Evolutionary conservation across 2,888 invertebrate genomes (phyloP).

Genomic region (Nephrotoma appendiculata): DNA sequence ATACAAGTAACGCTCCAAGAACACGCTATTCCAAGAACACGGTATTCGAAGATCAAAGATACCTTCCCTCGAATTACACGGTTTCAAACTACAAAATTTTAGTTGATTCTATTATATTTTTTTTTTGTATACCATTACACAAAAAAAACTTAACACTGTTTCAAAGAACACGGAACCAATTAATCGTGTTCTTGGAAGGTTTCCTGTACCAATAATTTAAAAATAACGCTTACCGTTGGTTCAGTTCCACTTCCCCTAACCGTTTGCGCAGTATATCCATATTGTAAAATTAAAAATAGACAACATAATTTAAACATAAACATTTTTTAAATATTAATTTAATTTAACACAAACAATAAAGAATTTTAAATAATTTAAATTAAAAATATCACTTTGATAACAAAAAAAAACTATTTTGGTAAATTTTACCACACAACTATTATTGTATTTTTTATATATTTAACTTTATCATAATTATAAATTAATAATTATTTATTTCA

Average conservation of each 20-base stretch:
- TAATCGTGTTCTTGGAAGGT: no score
- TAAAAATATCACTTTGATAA: neutral
- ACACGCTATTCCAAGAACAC: no score
- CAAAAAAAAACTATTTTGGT: neutral
- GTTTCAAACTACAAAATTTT: no score
- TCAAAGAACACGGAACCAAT: no score
- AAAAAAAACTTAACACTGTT: no score
- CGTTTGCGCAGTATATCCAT: neutral
- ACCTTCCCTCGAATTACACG: no score
- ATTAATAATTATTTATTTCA: neutral
- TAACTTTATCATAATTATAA: neutral
- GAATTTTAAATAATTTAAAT: neutral
- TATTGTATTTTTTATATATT: neutral
- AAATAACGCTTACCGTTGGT: slow-evolving; percentile 2
- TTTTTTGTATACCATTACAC: no score
- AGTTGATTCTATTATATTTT: no score
- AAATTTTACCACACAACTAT: neutral
- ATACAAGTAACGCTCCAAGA: no score
- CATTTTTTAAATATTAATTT: neutral
- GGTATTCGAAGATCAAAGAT: no score
- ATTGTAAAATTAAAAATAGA: neutral
- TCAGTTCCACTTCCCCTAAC: neutral
- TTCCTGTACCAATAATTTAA: no score
- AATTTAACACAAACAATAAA: neutral
- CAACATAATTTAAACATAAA: slow-evolving; percentile 2